Evolutionary conservation across 2,113 vertebrate genomes (phyloP).

Genomic region (Oncorhynchus keta): DNA sequence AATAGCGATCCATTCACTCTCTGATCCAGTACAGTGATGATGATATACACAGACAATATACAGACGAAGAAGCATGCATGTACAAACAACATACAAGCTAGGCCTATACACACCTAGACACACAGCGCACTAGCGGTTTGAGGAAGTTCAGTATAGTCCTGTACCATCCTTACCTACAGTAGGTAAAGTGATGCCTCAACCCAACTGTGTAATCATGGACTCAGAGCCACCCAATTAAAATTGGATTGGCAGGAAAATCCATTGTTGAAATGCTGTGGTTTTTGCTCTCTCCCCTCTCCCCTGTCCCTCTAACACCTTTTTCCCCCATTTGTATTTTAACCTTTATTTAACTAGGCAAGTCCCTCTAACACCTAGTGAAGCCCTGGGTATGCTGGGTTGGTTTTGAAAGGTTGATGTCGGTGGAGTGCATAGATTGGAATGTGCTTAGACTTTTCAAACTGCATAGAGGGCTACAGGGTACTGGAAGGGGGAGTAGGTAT

Average conservation of each 20-base stretch:
- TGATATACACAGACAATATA: background rate
- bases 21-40: background rate
- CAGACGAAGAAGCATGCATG: no score
- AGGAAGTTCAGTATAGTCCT: no score
- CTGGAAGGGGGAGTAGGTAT: background rate
- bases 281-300: background rate
- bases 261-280: background rate
- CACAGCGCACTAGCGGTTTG: background rate
- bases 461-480: background rate
- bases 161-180: no score
- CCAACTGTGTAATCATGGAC: background rate
- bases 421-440: conserved; percentile 7
- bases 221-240: background rate
- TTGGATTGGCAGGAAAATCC: background rate
- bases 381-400: background rate
- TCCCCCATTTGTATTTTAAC: no score
- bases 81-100: background rate
- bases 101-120: background rate
- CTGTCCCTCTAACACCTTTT: background rate
- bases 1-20: background rate
- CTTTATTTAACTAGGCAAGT: no score
- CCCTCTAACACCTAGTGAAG: background rate
- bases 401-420: conserved; percentile 38
- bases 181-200: background rate
- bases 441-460: conserved; percentile 8